These are phyloP conservation scores for Triops cancriformis DNA, from an alignment of 1,140 invertebrate genomes.

Conservation along the genomic window DNA sequence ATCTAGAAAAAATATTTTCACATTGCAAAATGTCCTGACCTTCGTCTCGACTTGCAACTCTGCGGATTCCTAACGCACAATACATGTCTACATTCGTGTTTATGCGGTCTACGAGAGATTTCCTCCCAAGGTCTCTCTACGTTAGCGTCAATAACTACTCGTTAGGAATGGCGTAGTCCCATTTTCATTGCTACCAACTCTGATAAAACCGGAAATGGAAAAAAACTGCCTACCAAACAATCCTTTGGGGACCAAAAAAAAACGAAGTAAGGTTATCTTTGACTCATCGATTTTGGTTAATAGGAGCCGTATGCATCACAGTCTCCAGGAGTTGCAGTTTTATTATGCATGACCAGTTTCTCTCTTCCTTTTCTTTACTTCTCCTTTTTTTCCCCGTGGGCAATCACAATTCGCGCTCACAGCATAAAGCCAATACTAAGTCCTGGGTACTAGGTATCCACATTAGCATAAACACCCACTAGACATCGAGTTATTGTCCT, in stretches of 20 bases:
- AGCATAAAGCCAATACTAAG: too few relatives aligned
- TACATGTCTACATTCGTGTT: too few relatives aligned
- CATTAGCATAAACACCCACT: too few relatives aligned
- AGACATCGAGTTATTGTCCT: too few relatives aligned
- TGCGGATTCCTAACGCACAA: too few relatives aligned
- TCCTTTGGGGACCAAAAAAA: not conserved
- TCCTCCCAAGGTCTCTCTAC: too few relatives aligned
- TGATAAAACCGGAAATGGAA: not conserved
- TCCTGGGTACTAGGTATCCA: too few relatives aligned
- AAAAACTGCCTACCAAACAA: not conserved
- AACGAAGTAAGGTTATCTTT: not conserved
- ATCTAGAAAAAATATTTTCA: too few relatives aligned
- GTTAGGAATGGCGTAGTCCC: not conserved
- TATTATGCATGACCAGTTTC: not conserved
- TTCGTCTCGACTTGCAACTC: too few relatives aligned
- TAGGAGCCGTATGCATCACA: slow-evolving; percentile 1
- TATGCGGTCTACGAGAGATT: too few relatives aligned
- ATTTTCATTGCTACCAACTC: not conserved
- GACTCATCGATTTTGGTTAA: not conserved
- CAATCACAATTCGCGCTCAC: not conserved
- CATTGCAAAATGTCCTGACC: too few relatives aligned
- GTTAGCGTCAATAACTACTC: not conserved
- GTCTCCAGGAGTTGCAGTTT: not conserved
- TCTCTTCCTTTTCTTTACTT: not conserved
- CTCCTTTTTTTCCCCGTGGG: not conserved